Conservation (phyloP, 2,797 vertebrate species). For the Enteromius anoplus region DNA sequence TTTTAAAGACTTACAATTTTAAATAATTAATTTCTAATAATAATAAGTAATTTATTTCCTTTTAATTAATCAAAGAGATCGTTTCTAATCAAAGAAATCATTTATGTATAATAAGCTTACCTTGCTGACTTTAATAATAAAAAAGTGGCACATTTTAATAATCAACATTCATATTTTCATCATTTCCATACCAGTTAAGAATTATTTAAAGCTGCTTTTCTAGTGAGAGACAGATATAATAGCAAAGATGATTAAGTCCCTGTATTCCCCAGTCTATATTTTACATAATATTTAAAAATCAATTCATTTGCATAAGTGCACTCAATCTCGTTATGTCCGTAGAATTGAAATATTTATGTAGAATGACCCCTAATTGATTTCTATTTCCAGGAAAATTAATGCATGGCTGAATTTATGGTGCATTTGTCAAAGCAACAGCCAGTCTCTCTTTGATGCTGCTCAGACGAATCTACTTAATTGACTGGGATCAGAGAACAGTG, state of each 20-base stretch:
- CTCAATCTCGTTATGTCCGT: background rate
- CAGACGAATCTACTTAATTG: slow-evolving; percentile 48
- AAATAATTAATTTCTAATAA: background rate
- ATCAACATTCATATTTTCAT: background rate
- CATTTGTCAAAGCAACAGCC: slow-evolving; percentile 45
- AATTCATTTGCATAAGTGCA: slow-evolving; percentile 16
- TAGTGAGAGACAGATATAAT: background rate
- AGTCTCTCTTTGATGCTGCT: slow-evolving; percentile 29
- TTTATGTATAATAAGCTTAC: background rate
- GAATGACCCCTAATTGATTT: slow-evolving; percentile 29
- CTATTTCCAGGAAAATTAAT: slow-evolving; percentile 28
- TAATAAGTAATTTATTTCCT: background rate
- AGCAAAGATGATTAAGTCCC: background rate
- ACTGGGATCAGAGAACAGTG: slow-evolving; percentile 65
- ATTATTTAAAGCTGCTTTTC: background rate
- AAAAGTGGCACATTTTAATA: background rate
- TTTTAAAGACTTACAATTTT: background rate
- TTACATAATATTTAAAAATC: slow-evolving; percentile 9
- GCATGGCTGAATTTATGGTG: slow-evolving; percentile 25
- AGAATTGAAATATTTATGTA: slow-evolving; percentile 32
- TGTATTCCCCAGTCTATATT: background rate
- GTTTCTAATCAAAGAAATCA: too few species aligned
- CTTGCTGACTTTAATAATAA: background rate
- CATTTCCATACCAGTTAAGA: background rate
- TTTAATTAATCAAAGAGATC: background rate